Base-by-base conservation (phyloP, 1,140 invertebrate genomes). In the Calephelis nemesis region DNA sequence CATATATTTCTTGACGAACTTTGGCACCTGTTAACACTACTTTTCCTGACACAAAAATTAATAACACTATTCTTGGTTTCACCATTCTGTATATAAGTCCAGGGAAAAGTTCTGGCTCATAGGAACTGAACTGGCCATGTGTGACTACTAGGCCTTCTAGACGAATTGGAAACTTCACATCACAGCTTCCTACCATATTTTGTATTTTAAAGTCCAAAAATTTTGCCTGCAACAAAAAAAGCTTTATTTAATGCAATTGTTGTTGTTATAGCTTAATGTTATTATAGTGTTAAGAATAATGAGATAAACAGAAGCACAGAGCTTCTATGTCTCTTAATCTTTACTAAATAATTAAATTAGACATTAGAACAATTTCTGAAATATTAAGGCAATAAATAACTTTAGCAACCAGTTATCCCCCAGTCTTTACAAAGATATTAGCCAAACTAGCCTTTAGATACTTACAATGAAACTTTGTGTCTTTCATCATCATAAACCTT, bases 141-240 rank as follows among this genome's bases (percentile, higher is more conserved):
- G 97, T 99, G 15, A 99, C 93, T 62, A 99, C 98, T 62, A 99
- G 93, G 65, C 98, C 98, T 94, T 99, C 99, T 60, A 99, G 92
- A 82, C 98, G 95, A 75, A 99, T 99, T 6, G 98, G 98, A 93
- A 99, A 99, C 89, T 99, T 99, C 0, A 99, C 98, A 93, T 99
- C 99, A 93, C 98, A 99, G 83, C 98, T 99, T 10, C 98, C 99
- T 52, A 99, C 99, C 98, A 99, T 99, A 87, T 99, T 99, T 93
- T 99, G 99, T 76, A 99, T 99, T 94, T 99, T 99, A 86, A 99
- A 99, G 84, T 99, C 98, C 63, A 99, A 94, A 92, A 99, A 99
- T 92, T 99, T 99, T 7, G 98, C 98, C 95, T 98, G 93, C 67
- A 95, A 95, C 64, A 52, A 75, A 73, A 72, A 78, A 62, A 67